These are phyloP conservation scores for Montipora capitata DNA, from an alignment of 92 coral and sea anemone genomes.

Conservation along the genomic window DNA sequence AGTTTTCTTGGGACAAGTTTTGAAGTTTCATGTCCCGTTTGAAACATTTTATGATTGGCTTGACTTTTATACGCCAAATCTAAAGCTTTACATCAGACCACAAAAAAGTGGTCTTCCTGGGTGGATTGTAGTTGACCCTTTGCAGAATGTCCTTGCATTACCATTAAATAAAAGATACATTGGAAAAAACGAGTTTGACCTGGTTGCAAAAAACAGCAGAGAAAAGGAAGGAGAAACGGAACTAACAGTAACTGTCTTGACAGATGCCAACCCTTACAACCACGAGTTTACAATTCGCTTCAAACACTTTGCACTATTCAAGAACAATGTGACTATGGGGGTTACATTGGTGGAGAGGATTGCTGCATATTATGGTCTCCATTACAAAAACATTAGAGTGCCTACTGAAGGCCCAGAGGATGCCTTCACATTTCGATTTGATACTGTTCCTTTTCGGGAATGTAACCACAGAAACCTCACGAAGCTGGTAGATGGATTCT, in stretches of 20 bases:
- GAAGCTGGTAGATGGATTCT: constrained; percentile 59
- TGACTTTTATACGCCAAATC: constrained; percentile 76
- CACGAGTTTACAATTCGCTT: constrained; percentile 59
- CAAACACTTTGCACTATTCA: constrained; percentile 50
- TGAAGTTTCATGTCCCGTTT: constrained; percentile 63
- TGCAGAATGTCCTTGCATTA: constrained; percentile 81
- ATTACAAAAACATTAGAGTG: constrained; percentile 66
- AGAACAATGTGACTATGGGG: constrained; percentile 58
- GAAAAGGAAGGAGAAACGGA: not conserved
- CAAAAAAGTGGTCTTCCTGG: constrained; percentile 29
- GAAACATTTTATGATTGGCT: constrained; percentile 76
- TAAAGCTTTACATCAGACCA: constrained; percentile 64
- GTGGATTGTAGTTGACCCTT: constrained; percentile 75
- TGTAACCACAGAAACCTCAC: constrained; percentile 53
- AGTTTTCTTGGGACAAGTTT: constrained; percentile 70
- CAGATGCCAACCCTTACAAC: constrained; percentile 26
- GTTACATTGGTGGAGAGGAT: constrained; percentile 70
- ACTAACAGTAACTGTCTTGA: constrained; percentile 27
- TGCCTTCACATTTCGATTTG: constrained; percentile 77
- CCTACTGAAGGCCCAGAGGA: constrained; percentile 51
- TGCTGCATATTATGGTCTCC: constrained; percentile 75
- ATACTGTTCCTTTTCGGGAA: constrained; percentile 60
- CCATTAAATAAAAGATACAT: constrained; percentile 69
- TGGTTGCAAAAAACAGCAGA: constrained; percentile 68
- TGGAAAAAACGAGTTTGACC: constrained; percentile 39